Base-by-base conservation (phyloP, 53 echinoderm and acorn worm species). In the Glandiceps talaboti region DNA sequence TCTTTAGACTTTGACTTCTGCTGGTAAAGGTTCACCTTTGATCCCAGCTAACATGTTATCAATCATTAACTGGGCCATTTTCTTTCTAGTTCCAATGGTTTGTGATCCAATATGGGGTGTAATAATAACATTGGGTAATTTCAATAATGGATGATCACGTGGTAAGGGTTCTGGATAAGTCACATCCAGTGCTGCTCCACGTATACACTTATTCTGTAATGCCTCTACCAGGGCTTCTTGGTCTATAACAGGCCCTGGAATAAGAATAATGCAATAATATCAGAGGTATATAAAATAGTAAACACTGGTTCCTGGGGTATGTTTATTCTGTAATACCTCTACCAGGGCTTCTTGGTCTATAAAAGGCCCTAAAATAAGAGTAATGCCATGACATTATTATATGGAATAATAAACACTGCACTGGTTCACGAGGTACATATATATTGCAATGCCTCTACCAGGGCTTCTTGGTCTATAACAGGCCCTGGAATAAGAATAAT, bases 81-180 rank as follows among this genome's bases (percentile, higher is more conserved):
- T 75, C n/a, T 74, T 29, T 14, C 87, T 74, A 0, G 87, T 86
- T 1, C 33, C 45, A 26, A 25, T 0, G 1, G 87, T 83, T 1
- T 78, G 33, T 29, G 83, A 33, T 33, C 75, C 87, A 25, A 82
- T 28, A 29, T 83, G 87, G 27, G 83, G 83, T 25, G 75, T 79
- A 25, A 83, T 75, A 1, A 81, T 30, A 10, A 83, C 87, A 83
- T 86, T 82, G 79, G 82, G 33, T 79, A 86, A 45, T 28, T 83
- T 25, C 14, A 86, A 30, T 26, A 86, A 32, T 29, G 87, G 87
- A 31, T 86, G 87, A 30, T 79, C 87, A 30, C 32, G 31, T 27
- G 87, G 82, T 0, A 86, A 75, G 10, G 87, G 87, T 30, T 86
- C 87, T 25, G 87, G 87, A 31, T 79, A 30, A 0, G 87, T 86